Percentiles rank a stretch among this genome's conserved stretches.
These are phyloP conservation scores for Potamarius usumacintae DNA, from an alignment of 2,113 vertebrate species.

Conservation along the genomic window DNA sequence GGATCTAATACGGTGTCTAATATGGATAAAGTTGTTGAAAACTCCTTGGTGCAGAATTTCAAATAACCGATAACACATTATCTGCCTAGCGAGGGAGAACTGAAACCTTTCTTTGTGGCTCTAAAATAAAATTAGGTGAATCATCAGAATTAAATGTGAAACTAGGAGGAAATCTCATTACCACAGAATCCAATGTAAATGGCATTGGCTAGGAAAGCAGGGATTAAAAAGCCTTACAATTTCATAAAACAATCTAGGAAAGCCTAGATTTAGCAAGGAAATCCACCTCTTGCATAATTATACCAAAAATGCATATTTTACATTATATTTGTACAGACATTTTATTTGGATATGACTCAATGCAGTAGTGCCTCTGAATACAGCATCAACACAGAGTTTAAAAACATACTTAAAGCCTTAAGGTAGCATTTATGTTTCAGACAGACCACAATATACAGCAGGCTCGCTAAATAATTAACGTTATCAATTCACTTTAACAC, in stretches of 20 bases:
- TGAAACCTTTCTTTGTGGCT: neutral
- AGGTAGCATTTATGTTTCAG: no score
- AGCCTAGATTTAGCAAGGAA: neutral
- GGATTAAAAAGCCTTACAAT: neutral
- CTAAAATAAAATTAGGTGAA: neutral
- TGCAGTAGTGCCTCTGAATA: neutral
- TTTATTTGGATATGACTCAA: neutral
- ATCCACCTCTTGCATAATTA: neutral
- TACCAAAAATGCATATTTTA: neutral
- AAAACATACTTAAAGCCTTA: neutral
- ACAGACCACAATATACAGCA: neutral
- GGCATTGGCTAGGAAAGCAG: neutral
- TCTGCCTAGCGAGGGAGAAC: neutral
- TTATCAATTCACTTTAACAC: no score
- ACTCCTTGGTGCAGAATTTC: neutral
- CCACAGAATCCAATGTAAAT: neutral
- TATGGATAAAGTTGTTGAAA: neutral
- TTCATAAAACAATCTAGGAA: neutral
- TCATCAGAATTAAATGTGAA: conserved; percentile 4
- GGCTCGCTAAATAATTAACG: neutral
- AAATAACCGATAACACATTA: neutral
- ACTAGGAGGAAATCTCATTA: neutral
- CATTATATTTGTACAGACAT: neutral
- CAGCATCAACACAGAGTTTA: neutral
- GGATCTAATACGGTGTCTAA: neutral